phyloP scores from a whole-genome alignment of 2,113 vertebrate genomes.

The Notothenia coriiceps region DNA sequence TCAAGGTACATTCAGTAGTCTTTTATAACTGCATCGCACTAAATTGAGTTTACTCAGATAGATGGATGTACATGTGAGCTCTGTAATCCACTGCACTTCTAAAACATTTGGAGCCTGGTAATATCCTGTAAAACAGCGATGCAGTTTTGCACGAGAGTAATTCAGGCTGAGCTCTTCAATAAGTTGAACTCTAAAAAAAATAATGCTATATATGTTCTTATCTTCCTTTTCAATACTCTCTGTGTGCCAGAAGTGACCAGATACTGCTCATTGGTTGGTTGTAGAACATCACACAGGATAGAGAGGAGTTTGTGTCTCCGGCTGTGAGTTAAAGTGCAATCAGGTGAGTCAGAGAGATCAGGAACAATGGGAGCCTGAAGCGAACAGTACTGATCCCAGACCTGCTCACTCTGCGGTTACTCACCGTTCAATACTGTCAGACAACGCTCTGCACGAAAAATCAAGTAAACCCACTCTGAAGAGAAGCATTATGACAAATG shows the following conservation, averaged over 20 bases:
- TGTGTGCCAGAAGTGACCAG: too few relatives aligned
- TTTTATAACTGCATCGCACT: not conserved
- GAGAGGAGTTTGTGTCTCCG: conserved; percentile 24
- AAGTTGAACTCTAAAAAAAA: not conserved
- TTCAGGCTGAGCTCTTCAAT: not conserved
- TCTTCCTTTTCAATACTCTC: not conserved
- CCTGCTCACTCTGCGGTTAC: conserved; percentile 19
- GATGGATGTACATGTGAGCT: not conserved
- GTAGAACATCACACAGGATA: not conserved
- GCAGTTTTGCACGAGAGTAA: not conserved
- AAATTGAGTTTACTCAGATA: not conserved
- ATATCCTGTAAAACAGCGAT: not conserved
- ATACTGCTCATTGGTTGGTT: too few relatives aligned
- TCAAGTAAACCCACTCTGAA: conserved; percentile 6
- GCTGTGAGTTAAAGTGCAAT: conserved; percentile 49
- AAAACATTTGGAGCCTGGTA: not conserved
- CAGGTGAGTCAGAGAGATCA: conserved; percentile 50
- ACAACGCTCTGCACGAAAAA: conserved; percentile 31
- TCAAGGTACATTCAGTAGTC: not conserved
- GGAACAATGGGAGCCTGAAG: conserved; percentile 50
- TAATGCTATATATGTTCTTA: not conserved
- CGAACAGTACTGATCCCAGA: conserved; percentile 36
- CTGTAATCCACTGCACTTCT: too few relatives aligned
- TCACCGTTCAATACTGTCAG: conserved; percentile 52
- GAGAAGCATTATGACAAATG: not conserved